Base-by-base conservation (phyloP, 2,113 vertebrate genomes). In the Caranx melampygus region DNA sequence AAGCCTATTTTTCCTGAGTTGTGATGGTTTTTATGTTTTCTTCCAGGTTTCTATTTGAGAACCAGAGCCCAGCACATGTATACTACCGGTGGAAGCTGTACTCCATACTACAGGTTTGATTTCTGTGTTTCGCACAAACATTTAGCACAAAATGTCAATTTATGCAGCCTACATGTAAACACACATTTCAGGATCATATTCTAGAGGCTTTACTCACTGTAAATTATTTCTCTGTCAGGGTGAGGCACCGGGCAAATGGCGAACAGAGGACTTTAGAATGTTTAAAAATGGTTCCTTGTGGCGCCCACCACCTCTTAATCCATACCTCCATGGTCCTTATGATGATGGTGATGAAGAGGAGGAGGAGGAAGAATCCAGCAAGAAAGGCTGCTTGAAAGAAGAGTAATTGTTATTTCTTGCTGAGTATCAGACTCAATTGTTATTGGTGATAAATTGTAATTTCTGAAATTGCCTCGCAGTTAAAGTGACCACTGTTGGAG, bases 61-160 rank as follows among this genome's bases (percentile, higher is more conserved):
- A 99, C 92, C 98, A 99, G 93, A 98, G 97, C 82, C 98, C 98
- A 79, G 98, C 98, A 69, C 98, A 99, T 90, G 98, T 99, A 1
- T 99, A 99, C 92, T 99, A 99, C 61, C 93, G 98, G 57, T 99
- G 98, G 98, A 99, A 99, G 88, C 95, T 99, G 68, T 99, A 98
- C 91, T 96, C 98, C 75, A 99, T 99, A 92, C 94, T 99, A 75
- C 98, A 99, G 97, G 98, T 95, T 89, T 15, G 95, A 94, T 77
- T 68, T 44, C 26, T n/a, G 1, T 20, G 0, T 63, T 20, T 35
- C 18, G n/a, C n/a, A n/a, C n/a, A n/a, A n/a, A n/a, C n/a, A 70
- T 12, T 58, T 1, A 26, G 5, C 15, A 20, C 7, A 37, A 52
- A 0, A 44, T 51, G 37, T 42, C 9, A 45, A 7, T 49, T 49